Conservation (phyloP, 2,888 invertebrate species). For the Griposia aprilina region DNA sequence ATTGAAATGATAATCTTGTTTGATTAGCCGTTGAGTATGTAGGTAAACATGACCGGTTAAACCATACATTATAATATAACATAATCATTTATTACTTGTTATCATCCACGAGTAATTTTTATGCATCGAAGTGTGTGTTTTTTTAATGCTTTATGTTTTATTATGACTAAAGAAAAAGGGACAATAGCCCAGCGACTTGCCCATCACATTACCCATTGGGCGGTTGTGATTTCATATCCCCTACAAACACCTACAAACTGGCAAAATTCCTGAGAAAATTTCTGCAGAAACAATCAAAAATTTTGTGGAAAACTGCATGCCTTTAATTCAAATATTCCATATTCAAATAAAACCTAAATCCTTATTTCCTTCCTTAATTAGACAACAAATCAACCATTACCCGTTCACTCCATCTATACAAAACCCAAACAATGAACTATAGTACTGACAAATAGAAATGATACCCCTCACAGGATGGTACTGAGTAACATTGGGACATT, state of each 20-base stretch:
- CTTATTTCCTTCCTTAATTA: background rate
- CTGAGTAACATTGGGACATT: conserved; percentile 41
- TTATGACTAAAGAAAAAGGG: background rate
- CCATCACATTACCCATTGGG: background rate
- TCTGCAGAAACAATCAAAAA: background rate
- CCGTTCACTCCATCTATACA: conserved; percentile 23
- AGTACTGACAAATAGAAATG: conserved; percentile 56
- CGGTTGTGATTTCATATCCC: too few species aligned
- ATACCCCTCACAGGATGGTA: conserved; percentile 39
- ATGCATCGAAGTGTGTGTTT: background rate
- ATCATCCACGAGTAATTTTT: background rate
- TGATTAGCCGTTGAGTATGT: background rate
- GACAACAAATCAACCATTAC: conserved; percentile 30
- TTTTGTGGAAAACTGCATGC: background rate
- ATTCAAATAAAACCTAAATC: background rate
- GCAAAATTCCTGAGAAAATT: background rate
- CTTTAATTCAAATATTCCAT: too few species aligned
- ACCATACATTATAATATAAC: background rate
- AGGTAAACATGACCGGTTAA: conserved; percentile 1
- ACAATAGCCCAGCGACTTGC: too few species aligned
- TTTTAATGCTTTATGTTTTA: background rate
- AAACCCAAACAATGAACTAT: conserved; percentile 53
- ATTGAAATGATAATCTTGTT: conserved; percentile 16
- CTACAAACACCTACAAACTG: background rate
- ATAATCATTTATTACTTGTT: conserved; percentile 4